phyloP scores from a whole-genome alignment of 2,888 invertebrate species.

The Eurytoma adleriae region DNA sequence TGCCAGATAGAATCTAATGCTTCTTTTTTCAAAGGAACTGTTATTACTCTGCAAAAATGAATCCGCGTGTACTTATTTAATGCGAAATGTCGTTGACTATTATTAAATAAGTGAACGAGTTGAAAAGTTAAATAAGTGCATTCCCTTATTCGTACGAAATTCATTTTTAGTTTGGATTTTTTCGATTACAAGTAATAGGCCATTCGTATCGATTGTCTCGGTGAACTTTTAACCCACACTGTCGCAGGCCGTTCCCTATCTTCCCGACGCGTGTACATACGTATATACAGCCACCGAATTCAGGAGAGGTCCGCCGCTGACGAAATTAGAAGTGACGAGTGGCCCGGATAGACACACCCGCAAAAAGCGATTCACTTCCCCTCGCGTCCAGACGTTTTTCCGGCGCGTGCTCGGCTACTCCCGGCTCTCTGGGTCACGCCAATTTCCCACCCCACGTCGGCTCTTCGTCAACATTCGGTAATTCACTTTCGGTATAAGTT shows the following conservation, averaged over 20 bases:
- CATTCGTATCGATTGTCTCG: slow-evolving; percentile 1
- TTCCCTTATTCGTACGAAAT: too few relatives aligned
- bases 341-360: not conserved
- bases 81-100: too few relatives aligned
- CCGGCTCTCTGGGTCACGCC: slow-evolving; percentile 5
- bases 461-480: slow-evolving; percentile 44
- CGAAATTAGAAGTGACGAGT: slow-evolving; percentile 21
- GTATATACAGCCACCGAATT: slow-evolving; percentile 24
- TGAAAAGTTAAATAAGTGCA: too few relatives aligned
- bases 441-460: slow-evolving; percentile 14
- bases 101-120: too few relatives aligned
- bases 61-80: too few relatives aligned
- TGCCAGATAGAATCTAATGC: too few relatives aligned
- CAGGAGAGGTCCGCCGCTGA: not conserved
- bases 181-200: not conserved
- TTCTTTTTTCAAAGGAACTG: too few relatives aligned
- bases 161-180: too few relatives aligned
- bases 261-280: too few relatives aligned
- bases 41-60: too few relatives aligned
- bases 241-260: too few relatives aligned
- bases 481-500: slow-evolving; percentile 40
- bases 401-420: too few relatives aligned
- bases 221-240: not conserved
- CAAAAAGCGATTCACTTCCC: not conserved
- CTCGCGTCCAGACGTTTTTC: not conserved